A percentile compares a stretch with the other conserved stretches of the same genome.
These are phyloP conservation scores for Diarsia brunnea DNA, from an alignment of 2,888 invertebrate genomes.

Conservation along the genomic window DNA sequence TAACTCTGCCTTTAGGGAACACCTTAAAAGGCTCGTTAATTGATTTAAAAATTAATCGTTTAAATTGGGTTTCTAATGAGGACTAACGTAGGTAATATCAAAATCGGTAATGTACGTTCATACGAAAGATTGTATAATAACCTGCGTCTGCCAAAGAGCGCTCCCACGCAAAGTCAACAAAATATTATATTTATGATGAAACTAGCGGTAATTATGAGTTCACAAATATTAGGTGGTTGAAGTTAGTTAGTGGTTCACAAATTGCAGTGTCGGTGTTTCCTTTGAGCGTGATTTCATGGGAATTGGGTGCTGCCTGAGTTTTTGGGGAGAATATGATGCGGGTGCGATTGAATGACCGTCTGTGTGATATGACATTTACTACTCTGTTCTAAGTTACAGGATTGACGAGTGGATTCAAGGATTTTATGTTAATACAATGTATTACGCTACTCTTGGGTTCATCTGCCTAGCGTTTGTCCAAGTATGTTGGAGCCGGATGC, in stretches of 20 bases:
- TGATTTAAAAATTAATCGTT: conserved; percentile 50
- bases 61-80: conserved; percentile 31
- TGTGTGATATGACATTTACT: not conserved
- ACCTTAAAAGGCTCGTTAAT: conserved; percentile 24
- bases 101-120: conserved; percentile 33
- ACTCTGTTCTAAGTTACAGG: not conserved
- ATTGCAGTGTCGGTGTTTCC: conserved; percentile 20
- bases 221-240: conserved; percentile 36
- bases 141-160: conserved; percentile 17
- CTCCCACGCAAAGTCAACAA: conserved; percentile 32
- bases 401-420: too few species aligned
- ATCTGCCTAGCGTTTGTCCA: too few species aligned
- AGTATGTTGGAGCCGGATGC: too few species aligned
- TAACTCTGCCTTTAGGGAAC: conserved; percentile 12
- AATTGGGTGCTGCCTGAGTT: not conserved
- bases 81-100: conserved; percentile 30
- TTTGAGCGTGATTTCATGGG: conserved; percentile 15
- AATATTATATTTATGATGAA: conserved; percentile 50
- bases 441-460: too few species aligned
- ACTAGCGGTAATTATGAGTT: conserved; percentile 41
- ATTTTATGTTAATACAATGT: too few species aligned
- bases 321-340: not conserved
- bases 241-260: conserved; percentile 17
- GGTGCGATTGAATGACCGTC: not conserved
- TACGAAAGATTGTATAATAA: conserved; percentile 27